Base-by-base conservation (phyloP, 2,113 vertebrate genomes). In the Cygnus buccinator region DNA sequence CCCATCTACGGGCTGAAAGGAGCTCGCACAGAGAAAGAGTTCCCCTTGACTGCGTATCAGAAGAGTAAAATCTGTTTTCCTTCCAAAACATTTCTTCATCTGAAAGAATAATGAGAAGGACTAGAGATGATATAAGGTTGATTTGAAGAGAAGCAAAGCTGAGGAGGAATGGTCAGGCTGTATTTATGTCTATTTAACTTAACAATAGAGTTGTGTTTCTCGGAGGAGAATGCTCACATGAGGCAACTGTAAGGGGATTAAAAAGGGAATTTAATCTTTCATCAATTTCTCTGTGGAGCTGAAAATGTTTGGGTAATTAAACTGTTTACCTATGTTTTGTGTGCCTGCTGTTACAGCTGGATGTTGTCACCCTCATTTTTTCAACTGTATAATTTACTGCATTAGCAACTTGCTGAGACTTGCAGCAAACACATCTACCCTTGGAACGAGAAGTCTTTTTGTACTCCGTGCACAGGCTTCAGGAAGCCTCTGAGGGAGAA, bases 281-380 rank as follows among this genome's bases (percentile, higher is more conserved):
- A 63, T 25, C 70, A 41, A 1, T 81, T 95, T 63, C 83, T 94
- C 77, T 50, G 29, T 23, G 25, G 88, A 84, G 54, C 61, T 84
- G 70, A 66, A 59, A 87, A 28, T 70, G 73, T 81, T 75, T 93
- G 70, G 65, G 76, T 92, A 90, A 94, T 92, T 92, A 82, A 93
- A 92, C 39, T 93, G 66, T 87, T 96, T 87, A 66, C 77, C 66
- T 90, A 5, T 25, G 54, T 75, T 93, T 57, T 73, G 48, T 92
- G 48, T 92, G 86, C 80, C 68, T 93, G 80, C 37, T 91, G 66
- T 78, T 84, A 62, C 90, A 94, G 66, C 62, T 93, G 83, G 57
- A 31, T 94, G 35, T 44, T 82, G 70, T 93, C 70, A 54, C 62
- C 58, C 29, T 81, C 25, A 1, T 31, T 90, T 95, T 62, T 31